These are phyloP conservation scores for Microctonus aethiopoides DNA, from an alignment of 2,888 invertebrate species.

Conservation along the genomic window DNA sequence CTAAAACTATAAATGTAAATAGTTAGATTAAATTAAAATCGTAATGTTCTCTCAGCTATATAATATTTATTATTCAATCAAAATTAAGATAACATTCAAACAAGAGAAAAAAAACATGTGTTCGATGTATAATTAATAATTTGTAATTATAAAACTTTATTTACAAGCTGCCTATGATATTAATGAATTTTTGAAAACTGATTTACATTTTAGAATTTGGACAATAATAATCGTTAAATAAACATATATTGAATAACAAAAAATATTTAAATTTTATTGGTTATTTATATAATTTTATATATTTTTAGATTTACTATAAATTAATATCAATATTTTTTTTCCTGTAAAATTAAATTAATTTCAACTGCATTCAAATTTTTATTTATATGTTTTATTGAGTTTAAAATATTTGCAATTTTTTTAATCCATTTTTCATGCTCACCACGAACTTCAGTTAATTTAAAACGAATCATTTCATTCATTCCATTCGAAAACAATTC, in stretches of 20 bases:
- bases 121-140: not conserved
- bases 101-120: not conserved
- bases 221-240: not conserved
- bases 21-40: not conserved
- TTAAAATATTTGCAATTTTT: constrained; percentile 34
- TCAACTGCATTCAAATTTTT: constrained; percentile 34
- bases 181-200: not conserved
- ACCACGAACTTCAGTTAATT: constrained; percentile 15
- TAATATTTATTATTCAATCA: constrained; percentile 9
- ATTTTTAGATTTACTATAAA: no score
- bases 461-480: constrained; percentile 16
- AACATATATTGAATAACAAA: not conserved
- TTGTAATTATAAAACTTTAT: not conserved
- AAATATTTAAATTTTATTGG: no score
- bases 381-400: constrained; percentile 32
- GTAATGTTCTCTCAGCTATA: not conserved
- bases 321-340: not conserved
- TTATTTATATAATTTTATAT: no score
- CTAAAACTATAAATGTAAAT: not conserved
- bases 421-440: constrained; percentile 41
- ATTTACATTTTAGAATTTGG: not conserved
- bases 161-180: not conserved
- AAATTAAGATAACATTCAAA: not conserved
- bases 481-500: not conserved
- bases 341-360: constrained; percentile 30